These are phyloP conservation scores for Ornithorhynchus anatinus DNA, from an alignment of 2,113 vertebrate genomes.

Conservation along the genomic window DNA sequence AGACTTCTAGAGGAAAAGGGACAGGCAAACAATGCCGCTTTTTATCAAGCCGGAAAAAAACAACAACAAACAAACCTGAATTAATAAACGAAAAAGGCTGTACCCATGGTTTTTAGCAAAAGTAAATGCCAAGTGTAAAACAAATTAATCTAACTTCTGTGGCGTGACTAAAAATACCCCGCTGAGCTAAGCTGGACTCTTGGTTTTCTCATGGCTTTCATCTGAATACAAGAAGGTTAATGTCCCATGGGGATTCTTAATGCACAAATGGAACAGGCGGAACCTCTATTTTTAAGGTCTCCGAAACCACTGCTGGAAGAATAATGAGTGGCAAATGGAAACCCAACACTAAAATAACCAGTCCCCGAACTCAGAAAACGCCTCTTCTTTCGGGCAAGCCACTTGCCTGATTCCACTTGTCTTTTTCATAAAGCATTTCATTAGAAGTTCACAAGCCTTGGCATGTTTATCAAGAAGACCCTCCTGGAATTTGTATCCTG, in stretches of 20 bases:
- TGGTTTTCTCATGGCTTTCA: conserved; percentile 13
- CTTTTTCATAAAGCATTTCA: conserved; percentile 41
- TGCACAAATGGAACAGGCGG: not conserved
- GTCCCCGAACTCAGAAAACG: not conserved
- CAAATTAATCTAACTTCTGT: not conserved
- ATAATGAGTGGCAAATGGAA: not conserved
- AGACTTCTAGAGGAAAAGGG: not conserved
- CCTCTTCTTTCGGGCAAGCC: not conserved
- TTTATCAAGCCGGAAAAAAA: not conserved
- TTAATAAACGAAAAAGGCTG: not conserved
- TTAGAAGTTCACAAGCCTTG: conserved; percentile 53
- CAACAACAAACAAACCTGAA: not conserved
- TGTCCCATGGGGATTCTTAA: not conserved
- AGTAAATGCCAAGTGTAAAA: conserved; percentile 12
- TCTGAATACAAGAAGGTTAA: not conserved
- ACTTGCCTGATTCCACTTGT: conserved; percentile 13
- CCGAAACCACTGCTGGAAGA: not conserved
- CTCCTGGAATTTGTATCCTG: conserved; percentile 53
- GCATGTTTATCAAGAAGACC: conserved; percentile 61
- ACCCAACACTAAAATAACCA: not conserved
- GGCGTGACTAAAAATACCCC: not conserved
- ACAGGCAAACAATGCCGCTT: not conserved
- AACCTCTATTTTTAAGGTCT: not conserved
- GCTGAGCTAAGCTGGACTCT: not conserved
- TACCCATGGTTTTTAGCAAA: not conserved